Percentiles rank a stretch among this genome's conserved stretches.
Evolutionary conservation across 1,140 invertebrate species (phyloP).

Genomic region (Lepidurus arcticus): DNA sequence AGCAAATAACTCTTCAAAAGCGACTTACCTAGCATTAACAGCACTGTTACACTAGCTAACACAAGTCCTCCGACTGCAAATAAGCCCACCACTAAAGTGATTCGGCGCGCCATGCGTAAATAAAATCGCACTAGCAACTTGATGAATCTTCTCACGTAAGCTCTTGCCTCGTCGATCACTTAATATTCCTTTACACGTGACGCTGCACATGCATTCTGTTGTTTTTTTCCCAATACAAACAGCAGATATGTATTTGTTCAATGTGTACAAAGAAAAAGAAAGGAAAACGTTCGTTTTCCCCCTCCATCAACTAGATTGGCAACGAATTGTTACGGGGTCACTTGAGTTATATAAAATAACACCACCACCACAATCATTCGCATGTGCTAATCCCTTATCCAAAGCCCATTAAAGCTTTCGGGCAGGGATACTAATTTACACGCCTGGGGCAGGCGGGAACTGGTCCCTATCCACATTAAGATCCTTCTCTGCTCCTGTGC

Average conservation of each 20-base stretch:
- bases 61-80: constrained; percentile 14
- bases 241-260: background rate
- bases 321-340: no score
- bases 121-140: constrained; percentile 31
- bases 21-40: background rate
- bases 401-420: no score
- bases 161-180: background rate
- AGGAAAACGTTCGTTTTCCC: background rate
- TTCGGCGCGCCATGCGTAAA: constrained; percentile 38
- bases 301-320: background rate
- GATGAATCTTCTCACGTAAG: constrained; percentile 37
- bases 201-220: no score
- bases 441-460: no score
- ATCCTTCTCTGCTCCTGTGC: no score
- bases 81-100: background rate
- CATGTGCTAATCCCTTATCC: no score
- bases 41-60: background rate
- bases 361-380: no score
- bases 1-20: background rate
- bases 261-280: background rate
- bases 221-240: background rate
- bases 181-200: background rate
- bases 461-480: no score
- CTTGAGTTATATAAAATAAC: no score
- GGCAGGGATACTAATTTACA: no score